Base-by-base conservation (phyloP, 30 jellyfish, hydroid and myxozoan species). In the Pelagia noctiluca region DNA sequence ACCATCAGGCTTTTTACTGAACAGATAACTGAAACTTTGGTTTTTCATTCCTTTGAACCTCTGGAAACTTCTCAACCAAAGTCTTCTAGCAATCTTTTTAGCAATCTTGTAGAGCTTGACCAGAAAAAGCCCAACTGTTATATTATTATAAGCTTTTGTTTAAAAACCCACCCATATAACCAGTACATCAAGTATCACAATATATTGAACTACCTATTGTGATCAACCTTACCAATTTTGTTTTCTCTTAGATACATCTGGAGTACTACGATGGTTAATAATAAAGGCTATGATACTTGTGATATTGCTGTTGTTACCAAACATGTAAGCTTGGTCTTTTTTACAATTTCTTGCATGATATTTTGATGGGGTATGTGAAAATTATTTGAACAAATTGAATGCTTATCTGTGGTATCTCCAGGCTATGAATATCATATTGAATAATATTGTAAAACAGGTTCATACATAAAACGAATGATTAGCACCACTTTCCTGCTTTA, bases 221-320 rank as follows among this genome's bases (percentile, higher is more conserved):
- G 18, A 8, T 5, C 5, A 24, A 11, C 28, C 11, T 7, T 7
- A 23, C 5, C 30, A 23, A 8, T 22, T 7, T 57, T 21, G 3
- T 46, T 35, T 31, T n/a, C 2, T 61, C 33, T 10, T 23, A 77
- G 89, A 71, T 77, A 77, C 63, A 21, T 77, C 3, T 77, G 79
- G 80, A 77, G 89, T 60, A 29, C 52, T 54, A n/a, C n/a, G n/a
- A 49, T 63, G 24, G 53, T 54, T 34, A 42, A 60, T 11, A 47
- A n/a, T 29, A 71, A 61, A 11, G 37, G 46, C 28, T 38, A 66
- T 16, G 11, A 53, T 28, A 31, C 22, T 25, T 12, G 30, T 8
- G 4, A 23, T 3, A 33, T 42, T 34, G 60, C 36, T 36, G 54
- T 60, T 35, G 78, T 77, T 11, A 35, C 89, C 0, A 80, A 77